phyloP scores from a whole-genome alignment of 2,888 invertebrate species.

The Erebia aethiops region DNA sequence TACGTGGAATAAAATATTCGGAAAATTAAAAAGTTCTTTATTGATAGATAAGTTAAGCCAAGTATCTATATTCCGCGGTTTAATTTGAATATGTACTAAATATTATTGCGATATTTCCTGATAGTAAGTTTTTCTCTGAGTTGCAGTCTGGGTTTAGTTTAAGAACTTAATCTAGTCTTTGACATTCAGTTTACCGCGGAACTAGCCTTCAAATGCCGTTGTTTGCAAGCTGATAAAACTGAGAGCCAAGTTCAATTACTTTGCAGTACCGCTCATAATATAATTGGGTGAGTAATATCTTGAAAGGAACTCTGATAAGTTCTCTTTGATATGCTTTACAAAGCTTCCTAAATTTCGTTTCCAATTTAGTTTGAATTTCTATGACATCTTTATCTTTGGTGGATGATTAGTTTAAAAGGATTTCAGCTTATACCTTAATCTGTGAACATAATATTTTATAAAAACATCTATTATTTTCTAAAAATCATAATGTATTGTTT shows the following conservation, averaged over 20 bases:
- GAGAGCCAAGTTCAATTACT: conserved; percentile 50
- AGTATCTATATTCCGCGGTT: no score
- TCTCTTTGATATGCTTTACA: conserved; percentile 28
- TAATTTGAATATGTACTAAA: background rate
- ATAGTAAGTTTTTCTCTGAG: background rate
- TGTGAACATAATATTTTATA: no score
- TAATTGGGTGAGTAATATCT: conserved; percentile 43
- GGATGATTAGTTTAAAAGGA: background rate
- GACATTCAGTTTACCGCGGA: background rate
- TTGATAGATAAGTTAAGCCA: no score
- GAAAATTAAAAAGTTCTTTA: no score
- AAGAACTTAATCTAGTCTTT: background rate
- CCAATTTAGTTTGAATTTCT: conserved; percentile 26
- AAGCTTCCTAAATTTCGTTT: conserved; percentile 28
- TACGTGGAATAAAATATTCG: no score
- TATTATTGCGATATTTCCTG: background rate
- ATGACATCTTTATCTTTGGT: conserved; percentile 10
- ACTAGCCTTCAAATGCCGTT: background rate
- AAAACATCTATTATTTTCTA: no score
- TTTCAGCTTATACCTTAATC: background rate
- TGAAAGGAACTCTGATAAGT: conserved; percentile 30
- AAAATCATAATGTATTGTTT: background rate
- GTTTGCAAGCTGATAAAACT: conserved; percentile 48
- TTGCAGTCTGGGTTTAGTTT: background rate
- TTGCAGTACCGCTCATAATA: conserved; percentile 37